Conservation (phyloP, 2,113 vertebrate species). For the Dasyornis broadbenti region DNA sequence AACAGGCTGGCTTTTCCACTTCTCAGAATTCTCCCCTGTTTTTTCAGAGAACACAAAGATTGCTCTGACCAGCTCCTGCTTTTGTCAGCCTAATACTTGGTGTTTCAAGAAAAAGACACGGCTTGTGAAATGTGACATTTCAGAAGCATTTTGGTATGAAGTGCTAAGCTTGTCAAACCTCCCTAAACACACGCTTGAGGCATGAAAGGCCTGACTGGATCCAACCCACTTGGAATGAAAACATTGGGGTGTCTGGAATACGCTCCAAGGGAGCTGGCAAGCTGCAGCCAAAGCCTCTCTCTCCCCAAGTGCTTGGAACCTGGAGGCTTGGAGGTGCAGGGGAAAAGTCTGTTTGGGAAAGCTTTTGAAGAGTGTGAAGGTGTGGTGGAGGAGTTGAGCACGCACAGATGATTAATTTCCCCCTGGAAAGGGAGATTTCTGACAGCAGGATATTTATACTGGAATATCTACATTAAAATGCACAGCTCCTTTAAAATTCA, state of each 20-base stretch:
- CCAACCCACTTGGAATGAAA: background rate
- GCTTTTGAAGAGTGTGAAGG: background rate
- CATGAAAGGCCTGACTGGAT: background rate
- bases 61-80: background rate
- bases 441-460: constrained; percentile 7
- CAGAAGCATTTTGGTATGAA: background rate
- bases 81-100: background rate
- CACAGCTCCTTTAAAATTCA: background rate
- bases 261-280: background rate
- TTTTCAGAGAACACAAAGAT: background rate
- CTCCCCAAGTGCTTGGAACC: background rate
- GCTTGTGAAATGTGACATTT: background rate
- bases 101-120: background rate
- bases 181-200: background rate
- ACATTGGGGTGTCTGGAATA: background rate
- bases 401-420: background rate
- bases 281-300: background rate
- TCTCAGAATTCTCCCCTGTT: background rate
- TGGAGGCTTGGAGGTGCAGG: background rate
- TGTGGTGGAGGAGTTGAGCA: background rate
- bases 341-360: background rate
- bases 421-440: background rate
- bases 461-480: background rate
- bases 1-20: background rate
- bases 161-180: background rate